These are phyloP conservation scores for Python bivittatus DNA, from an alignment of 2,113 vertebrate genomes.

Conservation along the genomic window DNA sequence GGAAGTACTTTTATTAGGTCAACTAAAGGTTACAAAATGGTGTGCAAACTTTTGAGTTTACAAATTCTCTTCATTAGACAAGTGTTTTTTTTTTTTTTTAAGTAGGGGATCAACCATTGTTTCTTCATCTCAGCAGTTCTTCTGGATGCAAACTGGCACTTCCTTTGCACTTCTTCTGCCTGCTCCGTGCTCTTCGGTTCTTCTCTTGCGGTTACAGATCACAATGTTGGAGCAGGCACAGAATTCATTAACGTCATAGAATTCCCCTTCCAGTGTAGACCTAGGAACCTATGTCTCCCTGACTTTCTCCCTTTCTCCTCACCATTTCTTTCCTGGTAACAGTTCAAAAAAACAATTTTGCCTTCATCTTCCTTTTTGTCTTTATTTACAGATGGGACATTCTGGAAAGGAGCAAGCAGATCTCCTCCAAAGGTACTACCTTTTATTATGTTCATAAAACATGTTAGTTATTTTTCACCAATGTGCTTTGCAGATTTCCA, in stretches of 20 bases:
- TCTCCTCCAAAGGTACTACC: constrained; percentile 58
- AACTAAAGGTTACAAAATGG: no score
- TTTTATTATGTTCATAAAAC: neutral
- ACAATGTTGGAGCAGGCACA: neutral
- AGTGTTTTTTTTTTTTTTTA: neutral
- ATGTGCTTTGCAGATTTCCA: neutral
- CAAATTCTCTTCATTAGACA: neutral
- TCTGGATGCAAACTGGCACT: neutral
- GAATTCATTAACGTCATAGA: neutral
- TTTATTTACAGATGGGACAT: constrained; percentile 44
- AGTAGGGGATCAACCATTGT: neutral
- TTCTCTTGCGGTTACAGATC: neutral
- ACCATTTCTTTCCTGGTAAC: neutral
- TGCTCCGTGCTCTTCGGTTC: neutral
- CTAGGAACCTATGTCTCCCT: neutral
- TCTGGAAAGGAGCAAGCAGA: neutral
- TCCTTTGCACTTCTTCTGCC: neutral
- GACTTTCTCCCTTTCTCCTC: neutral
- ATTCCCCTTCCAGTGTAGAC: neutral
- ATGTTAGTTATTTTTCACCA: neutral
- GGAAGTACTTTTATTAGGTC: no score
- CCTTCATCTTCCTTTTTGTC: constrained; percentile 6
- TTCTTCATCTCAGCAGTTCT: neutral
- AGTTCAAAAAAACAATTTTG: neutral
- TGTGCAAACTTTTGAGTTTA: neutral